Percentiles rank a stretch among this genome's conserved stretches.
These are phyloP conservation scores for Hypomecis atomaria DNA, from an alignment of 2,888 invertebrate genomes.

Conservation along the genomic window DNA sequence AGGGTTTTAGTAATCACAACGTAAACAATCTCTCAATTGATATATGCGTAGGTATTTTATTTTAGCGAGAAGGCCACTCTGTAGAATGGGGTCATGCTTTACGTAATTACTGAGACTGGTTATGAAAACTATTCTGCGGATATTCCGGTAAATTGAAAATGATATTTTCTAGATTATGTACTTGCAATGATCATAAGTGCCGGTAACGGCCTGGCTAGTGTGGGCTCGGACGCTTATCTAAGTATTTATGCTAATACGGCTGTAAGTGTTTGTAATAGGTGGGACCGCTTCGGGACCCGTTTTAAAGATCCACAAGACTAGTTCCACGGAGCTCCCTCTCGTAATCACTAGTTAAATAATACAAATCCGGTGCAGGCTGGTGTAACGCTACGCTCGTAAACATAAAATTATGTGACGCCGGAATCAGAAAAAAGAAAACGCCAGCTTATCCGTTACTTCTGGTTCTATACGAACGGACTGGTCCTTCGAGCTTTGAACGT, in stretches of 20 bases:
- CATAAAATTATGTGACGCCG: constrained; percentile 34
- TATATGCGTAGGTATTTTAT: constrained; percentile 44
- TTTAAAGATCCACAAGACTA: constrained; percentile 33
- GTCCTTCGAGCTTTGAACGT: constrained; percentile 33
- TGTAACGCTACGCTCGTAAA: constrained; percentile 30
- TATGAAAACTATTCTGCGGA: constrained; percentile 36
- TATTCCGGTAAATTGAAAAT: constrained; percentile 36
- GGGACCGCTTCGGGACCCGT: constrained; percentile 42
- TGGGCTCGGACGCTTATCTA: constrained; percentile 30
- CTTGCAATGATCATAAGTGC: constrained; percentile 25
- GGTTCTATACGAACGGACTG: constrained; percentile 21
- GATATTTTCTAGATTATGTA: constrained; percentile 30
- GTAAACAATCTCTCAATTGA: constrained; percentile 39
- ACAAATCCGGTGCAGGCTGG: constrained; percentile 23
- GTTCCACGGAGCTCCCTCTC: constrained; percentile 32
- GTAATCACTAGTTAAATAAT: constrained; percentile 35
- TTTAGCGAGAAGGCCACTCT: constrained; percentile 50
- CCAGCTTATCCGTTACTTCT: constrained; percentile 37
- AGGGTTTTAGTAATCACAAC: constrained; percentile 35
- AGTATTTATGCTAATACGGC: constrained; percentile 42
- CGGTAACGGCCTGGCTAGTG: constrained; percentile 22
- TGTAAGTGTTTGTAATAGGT: constrained; percentile 39
- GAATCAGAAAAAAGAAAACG: constrained; percentile 38
- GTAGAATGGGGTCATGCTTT: constrained; percentile 49
- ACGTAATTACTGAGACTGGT: constrained; percentile 48